Evolutionary conservation across 2,888 invertebrate genomes (phyloP).

Genomic region (Hydraecia micacea): DNA sequence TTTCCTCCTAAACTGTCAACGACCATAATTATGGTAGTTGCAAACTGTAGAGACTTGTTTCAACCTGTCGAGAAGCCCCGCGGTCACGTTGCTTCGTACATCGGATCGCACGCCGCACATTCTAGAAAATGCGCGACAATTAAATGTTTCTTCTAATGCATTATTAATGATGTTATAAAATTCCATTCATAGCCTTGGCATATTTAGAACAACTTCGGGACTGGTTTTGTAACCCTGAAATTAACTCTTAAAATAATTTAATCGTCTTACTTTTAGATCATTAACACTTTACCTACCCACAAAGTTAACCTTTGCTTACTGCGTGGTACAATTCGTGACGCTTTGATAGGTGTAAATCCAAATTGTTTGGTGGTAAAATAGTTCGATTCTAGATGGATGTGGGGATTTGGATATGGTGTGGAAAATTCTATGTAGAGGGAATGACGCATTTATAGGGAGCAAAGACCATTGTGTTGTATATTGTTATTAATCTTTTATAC

Average conservation of each 20-base stretch:
- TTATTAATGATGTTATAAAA: constrained; percentile 45
- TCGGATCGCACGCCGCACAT: constrained; percentile 20
- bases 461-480: constrained; percentile 7
- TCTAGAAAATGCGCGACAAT: constrained; percentile 65
- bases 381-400: constrained; percentile 9
- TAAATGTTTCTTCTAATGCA: constrained; percentile 36
- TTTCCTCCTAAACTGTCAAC: neutral
- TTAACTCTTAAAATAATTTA: constrained; percentile 5
- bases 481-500: constrained; percentile 27
- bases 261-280: constrained; percentile 5
- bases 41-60: constrained; percentile 59
- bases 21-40: no score
- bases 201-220: constrained; percentile 29
- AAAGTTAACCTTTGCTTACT: constrained; percentile 8
- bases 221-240: constrained; percentile 41
- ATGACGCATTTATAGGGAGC: constrained; percentile 37
- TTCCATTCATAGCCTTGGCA: constrained; percentile 38
- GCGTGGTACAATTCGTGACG: neutral
- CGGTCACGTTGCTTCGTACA: constrained; percentile 59
- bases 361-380: constrained; percentile 4
- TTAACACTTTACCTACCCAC: neutral
- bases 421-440: constrained; percentile 5
- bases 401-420: neutral
- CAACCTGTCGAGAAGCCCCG: constrained; percentile 63
- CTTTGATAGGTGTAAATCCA: constrained; percentile 1